Conservation (phyloP, 2,888 invertebrate genomes). For the Andricus quercusramuli region DNA sequence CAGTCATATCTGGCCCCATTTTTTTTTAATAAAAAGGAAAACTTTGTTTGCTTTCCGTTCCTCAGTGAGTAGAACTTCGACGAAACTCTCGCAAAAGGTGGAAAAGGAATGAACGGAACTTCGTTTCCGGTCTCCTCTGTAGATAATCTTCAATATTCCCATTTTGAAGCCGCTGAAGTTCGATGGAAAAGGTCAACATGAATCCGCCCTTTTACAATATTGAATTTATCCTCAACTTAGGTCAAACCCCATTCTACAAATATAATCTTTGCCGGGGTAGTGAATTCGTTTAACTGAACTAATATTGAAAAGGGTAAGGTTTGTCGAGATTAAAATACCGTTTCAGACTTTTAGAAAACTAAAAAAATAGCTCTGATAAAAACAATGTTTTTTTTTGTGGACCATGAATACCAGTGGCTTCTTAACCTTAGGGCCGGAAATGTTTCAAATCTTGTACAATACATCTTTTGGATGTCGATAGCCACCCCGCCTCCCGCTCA, state of each 20-base stretch:
- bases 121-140: conserved; percentile 12
- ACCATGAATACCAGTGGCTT: conserved; percentile 52
- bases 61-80: neutral
- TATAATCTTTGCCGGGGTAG: neutral
- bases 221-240: neutral
- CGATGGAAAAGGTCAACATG: conserved; percentile 31
- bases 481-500: no score
- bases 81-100: neutral
- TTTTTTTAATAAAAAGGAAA: neutral
- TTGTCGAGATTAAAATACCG: neutral
- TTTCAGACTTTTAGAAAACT: neutral
- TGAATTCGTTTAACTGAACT: neutral
- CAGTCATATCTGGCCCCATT: conserved; percentile 10
- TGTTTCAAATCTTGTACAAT: no score
- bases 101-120: conserved; percentile 14
- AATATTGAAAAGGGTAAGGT: neutral
- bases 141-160: conserved; percentile 20
- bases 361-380: no score
- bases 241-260: neutral
- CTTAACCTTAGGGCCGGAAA: neutral
- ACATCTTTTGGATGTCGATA: no score
- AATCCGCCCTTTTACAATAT: neutral
- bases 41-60: conserved; percentile 9
- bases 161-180: conserved; percentile 36
- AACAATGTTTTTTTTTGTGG: conserved; percentile 24